A percentile compares a stretch with the other conserved stretches of the same genome.
Evolutionary conservation across 64 coral and sea anemone genomes (phyloP).

Genomic region (Porites lutea): DNA sequence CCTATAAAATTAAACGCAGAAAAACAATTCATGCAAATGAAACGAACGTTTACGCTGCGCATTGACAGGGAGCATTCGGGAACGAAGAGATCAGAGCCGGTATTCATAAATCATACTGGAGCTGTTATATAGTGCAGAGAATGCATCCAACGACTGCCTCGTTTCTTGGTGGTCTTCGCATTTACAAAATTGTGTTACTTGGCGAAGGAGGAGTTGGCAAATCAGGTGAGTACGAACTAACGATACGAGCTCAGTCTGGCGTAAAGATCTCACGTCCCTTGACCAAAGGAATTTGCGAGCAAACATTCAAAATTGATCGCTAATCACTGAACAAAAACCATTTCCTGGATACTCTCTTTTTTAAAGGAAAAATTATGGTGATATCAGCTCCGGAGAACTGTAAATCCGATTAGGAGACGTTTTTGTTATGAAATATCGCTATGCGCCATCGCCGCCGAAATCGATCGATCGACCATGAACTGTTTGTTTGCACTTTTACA

Average conservation of each 20-base stretch:
- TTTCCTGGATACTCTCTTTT: background rate
- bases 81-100: background rate
- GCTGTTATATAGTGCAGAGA: background rate
- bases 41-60: background rate
- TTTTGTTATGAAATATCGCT: too few relatives aligned
- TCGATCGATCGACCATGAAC: too few relatives aligned
- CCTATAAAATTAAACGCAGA: background rate
- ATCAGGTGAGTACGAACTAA: slow-evolving; percentile 51
- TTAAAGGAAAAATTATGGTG: background rate
- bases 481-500: background rate
- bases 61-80: background rate
- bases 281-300: slow-evolving; percentile 29
- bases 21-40: slow-evolving; percentile 11
- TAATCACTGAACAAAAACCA: slow-evolving; percentile 8
- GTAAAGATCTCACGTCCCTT: background rate
- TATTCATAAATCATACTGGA: background rate
- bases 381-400: background rate
- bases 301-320: slow-evolving; percentile 17
- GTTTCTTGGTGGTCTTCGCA: slow-evolving; percentile 74
- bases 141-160: slow-evolving; percentile 78
- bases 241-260: background rate
- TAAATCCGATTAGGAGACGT: background rate
- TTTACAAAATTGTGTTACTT: slow-evolving; percentile 79
- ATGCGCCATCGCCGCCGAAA: background rate
- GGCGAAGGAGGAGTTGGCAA: slow-evolving; percentile 84